These are phyloP conservation scores for Lepidocolaptes lacrymiger DNA, from an alignment of 2,797 vertebrate species.

Conservation along the genomic window DNA sequence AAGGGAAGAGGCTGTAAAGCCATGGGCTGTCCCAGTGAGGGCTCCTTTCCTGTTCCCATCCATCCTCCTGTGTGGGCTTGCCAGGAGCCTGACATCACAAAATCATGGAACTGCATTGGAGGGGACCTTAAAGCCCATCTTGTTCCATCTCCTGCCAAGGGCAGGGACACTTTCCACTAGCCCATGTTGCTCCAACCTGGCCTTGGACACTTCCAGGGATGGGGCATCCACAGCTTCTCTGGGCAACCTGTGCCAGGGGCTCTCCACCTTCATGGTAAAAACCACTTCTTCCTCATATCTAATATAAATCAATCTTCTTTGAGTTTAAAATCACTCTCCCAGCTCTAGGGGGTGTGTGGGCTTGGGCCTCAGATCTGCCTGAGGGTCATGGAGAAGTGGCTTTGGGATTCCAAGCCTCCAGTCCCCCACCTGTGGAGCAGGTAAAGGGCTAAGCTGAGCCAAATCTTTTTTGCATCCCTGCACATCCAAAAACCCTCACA, in stretches of 20 bases:
- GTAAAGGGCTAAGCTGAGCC: not conserved
- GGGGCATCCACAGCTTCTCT: not conserved
- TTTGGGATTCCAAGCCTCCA: not conserved
- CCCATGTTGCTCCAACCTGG: not conserved
- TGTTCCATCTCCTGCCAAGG: not conserved
- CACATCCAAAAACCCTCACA: not conserved
- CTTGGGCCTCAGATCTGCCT: too few relatives aligned
- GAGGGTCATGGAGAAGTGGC: not conserved
- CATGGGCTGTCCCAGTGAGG: not conserved
- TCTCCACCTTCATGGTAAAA: not conserved
- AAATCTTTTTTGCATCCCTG: fast-evolving
- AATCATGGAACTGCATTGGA: not conserved
- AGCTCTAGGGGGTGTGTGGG: fast-evolving
- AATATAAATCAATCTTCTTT: not conserved
- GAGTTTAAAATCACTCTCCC: too few relatives aligned
- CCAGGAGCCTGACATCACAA: not conserved
- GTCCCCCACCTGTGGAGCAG: fast-evolving
- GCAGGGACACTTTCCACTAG: not conserved
- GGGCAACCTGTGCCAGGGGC: not conserved
- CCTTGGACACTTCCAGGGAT: not conserved
- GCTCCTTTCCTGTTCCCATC: not conserved
- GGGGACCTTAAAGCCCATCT: not conserved
- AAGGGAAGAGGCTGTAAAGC: not conserved
- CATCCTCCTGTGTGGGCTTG: fast-evolving
- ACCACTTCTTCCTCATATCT: not conserved